Evolutionary conservation across 2,888 invertebrate species (phyloP), one percentile per base, ranked within the genome.

Genomic region (Cyclophora albipunctata): DNA sequence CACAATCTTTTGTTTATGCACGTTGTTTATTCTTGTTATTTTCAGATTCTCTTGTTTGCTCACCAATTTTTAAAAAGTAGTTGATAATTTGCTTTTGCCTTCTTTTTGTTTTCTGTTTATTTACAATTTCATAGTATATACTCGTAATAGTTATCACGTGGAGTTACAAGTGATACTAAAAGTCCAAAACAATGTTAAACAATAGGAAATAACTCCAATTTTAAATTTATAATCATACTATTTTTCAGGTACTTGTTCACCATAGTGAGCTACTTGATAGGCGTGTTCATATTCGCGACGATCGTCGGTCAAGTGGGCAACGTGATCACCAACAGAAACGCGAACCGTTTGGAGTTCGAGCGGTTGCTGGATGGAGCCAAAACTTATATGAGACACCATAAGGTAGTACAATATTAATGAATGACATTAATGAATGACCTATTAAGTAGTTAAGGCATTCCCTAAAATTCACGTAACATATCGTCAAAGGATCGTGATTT

Each of bases 301-400:
- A 98, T 98, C 75, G 98, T 98, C 57, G 98, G 98, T 48, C 98
- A 98, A 91, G 98, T 98, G 49, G 98, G 98, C 61, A 98, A 98
- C 84, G 98, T 98, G 71, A 98, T 98, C 83, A 98, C 97, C 48
- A 98, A 98, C 86, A 92, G 98, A 65, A 98, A 98, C 80, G 98
- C 98, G 45, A 98, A 97, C 82, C 92, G 98, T 47, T 90, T 98
- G 68, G 98, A 98, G 87, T 98, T 98, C 72, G 98, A 98, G 84
- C 90, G 98, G 58, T 91, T 98, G 40, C 85, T 98, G 73, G 98
- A 98, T 78, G 98, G 98, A 50, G 98, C 98, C 56, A 98, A 98
- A 82, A 95, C 97, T 35, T 98, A 98, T 73, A 98, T 98, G 98
- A 91, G 98, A 64, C 97, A 98, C 79, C 98, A 98, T 84, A 98